Percentiles rank a stretch among this genome's conserved stretches.
These are phyloP conservation scores for Cervus canadensis DNA, from an alignment of 2,113 vertebrate species.

Conservation along the genomic window DNA sequence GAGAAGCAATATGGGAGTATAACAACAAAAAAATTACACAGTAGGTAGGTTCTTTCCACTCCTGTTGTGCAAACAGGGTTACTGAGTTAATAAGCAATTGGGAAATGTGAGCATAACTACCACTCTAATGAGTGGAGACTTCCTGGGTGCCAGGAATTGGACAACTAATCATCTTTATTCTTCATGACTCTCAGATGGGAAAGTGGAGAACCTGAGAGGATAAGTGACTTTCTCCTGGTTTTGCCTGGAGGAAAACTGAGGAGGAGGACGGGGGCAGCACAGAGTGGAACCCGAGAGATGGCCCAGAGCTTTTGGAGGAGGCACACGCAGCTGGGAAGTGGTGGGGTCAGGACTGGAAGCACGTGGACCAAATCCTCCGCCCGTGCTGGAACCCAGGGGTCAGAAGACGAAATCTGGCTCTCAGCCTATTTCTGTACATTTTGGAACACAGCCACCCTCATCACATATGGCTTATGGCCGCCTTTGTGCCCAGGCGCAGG, in stretches of 20 bases:
- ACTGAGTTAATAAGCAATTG: not conserved
- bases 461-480: not conserved
- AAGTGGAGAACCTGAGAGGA: not conserved
- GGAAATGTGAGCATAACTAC: not conserved
- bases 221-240: not conserved
- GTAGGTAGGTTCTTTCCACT: not conserved
- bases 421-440: not conserved
- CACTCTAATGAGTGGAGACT: not conserved
- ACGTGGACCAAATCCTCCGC: rapidly evolving
- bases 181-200: not conserved
- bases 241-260: not conserved
- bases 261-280: too few relatives aligned
- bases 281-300: not conserved
- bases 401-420: not conserved
- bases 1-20: not conserved
- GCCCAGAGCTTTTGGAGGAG: not conserved
- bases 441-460: not conserved
- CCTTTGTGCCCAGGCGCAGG: not conserved
- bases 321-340: rapidly evolving
- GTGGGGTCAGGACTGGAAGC: not conserved
- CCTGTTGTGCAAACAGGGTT: not conserved
- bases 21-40: not conserved
- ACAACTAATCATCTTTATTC: not conserved
- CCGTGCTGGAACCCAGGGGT: not conserved
- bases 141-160: not conserved